A percentile compares a stretch with the other conserved stretches of the same genome.
Conservation (phyloP, 2,888 invertebrate species). For the Drosophila fungiperda region DNA sequence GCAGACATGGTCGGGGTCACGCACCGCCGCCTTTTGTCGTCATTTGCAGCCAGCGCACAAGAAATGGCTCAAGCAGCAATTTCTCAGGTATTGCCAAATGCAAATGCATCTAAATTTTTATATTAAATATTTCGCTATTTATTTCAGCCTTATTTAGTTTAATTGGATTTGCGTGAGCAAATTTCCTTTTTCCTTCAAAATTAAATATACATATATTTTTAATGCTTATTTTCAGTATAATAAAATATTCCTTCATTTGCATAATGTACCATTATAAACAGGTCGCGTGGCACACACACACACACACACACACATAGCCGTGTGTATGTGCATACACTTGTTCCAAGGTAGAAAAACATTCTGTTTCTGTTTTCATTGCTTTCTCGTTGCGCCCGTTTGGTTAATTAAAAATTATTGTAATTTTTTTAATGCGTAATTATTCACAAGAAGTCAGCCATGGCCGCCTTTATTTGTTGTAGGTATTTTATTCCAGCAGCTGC, state of each 20-base stretch:
- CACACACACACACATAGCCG: background rate
- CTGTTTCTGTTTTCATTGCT: conserved; percentile 18
- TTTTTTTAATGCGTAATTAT: conserved; percentile 73
- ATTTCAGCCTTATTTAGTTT: conserved; percentile 53
- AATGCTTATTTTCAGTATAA: background rate
- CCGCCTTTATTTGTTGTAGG: conserved; percentile 61
- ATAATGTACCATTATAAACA: conserved; percentile 71
- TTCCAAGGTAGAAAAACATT: conserved; percentile 12
- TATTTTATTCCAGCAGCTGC: conserved; percentile 30
- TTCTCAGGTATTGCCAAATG: conserved; percentile 46
- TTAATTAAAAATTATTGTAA: conserved; percentile 80
- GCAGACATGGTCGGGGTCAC: background rate
- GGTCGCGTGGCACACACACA: conserved; percentile 34
- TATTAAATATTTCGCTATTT: conserved; percentile 49
- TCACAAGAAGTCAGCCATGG: conserved; percentile 48
- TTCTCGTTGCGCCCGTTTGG: conserved; percentile 43
- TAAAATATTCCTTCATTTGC: conserved; percentile 59
- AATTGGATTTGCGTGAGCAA: conserved; percentile 56
- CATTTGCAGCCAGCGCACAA: conserved; percentile 38
- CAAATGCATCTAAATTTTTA: conserved; percentile 43
- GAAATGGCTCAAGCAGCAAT: conserved; percentile 32
- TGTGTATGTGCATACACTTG: conserved; percentile 4
- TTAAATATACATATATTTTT: conserved; percentile 18
- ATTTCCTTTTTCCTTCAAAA: conserved; percentile 29
- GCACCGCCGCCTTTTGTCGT: conserved; percentile 47